A percentile compares a stretch with the other conserved stretches of the same genome.
phyloP scores from a whole-genome alignment of 2,113 vertebrate species.

The Menidia beryllina region DNA sequence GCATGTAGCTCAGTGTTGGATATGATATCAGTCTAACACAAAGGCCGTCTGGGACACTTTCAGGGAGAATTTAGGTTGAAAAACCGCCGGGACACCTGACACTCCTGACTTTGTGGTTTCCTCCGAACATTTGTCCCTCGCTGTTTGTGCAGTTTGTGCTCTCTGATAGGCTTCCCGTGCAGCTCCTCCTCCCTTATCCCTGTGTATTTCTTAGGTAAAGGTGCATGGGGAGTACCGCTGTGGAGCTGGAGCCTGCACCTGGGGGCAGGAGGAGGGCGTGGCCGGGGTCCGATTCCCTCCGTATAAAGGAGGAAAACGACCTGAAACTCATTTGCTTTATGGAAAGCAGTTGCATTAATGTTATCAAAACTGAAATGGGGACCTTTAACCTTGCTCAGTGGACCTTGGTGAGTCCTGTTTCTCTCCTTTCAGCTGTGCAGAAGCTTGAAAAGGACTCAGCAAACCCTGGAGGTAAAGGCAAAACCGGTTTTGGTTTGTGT shows the following conservation, averaged over 20 bases:
- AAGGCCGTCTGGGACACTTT: not conserved
- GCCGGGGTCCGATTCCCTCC: not conserved
- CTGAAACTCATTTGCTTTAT: conserved; percentile 24
- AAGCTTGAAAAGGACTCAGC: not conserved
- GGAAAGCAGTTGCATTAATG: conserved; percentile 36
- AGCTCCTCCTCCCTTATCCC: conserved; percentile 39
- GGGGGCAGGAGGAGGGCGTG: conserved; percentile 39
- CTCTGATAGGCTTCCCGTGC: not conserved
- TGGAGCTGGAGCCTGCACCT: conserved; percentile 53
- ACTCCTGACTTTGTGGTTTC: not conserved
- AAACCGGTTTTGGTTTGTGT: not conserved
- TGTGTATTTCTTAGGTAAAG: conserved; percentile 25
- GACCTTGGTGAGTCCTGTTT: conserved; percentile 15
- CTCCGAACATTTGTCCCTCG: no score
- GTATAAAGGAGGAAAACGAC: not conserved
- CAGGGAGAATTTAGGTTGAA: conserved; percentile 5
- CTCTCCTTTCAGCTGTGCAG: not conserved
- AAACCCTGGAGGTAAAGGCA: conserved; percentile 50
- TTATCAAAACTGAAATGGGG: conserved; percentile 20
- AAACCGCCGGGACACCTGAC: not conserved
- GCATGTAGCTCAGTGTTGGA: not conserved
- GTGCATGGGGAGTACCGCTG: conserved; percentile 9
- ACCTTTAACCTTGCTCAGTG: not conserved
- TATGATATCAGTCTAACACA: fast-evolving
- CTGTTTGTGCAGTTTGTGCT: no score